Conservation (phyloP, 1,140 invertebrate species). For the Bombus cullumanus region DNA sequence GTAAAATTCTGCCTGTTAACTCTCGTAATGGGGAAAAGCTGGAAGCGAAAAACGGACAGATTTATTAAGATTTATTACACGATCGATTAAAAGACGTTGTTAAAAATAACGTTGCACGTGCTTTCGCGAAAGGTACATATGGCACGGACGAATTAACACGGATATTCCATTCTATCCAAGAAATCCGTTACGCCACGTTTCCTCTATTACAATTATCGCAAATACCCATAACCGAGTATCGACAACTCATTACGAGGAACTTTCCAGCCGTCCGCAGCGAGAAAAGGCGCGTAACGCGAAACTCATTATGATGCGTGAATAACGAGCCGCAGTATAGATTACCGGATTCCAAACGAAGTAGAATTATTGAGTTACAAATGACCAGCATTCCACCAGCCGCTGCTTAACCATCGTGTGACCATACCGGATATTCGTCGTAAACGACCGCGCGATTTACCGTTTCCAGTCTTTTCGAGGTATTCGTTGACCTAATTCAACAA, state of each 20-base stretch:
- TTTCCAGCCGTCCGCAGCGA: constrained; percentile 62
- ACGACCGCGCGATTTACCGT: constrained; percentile 1
- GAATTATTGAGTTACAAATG: constrained; percentile 73
- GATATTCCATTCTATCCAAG: not conserved
- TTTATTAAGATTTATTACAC: too few species aligned
- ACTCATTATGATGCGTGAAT: constrained; percentile 72
- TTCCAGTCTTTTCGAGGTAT: constrained; percentile 19
- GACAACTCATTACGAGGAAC: constrained; percentile 65
- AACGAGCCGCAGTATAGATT: constrained; percentile 73
- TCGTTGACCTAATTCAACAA: not conserved
- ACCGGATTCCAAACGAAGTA: constrained; percentile 71
- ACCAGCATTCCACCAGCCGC: constrained; percentile 50
- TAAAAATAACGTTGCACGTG: not conserved
- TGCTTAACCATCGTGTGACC: constrained; percentile 21
- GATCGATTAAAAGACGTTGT: not conserved
- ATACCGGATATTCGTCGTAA: not conserved
- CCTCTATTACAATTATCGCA: constrained; percentile 49
- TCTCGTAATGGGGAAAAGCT: too few species aligned
- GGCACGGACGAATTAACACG: not conserved
- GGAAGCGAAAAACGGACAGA: rapidly evolving
- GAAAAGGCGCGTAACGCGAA: constrained; percentile 71
- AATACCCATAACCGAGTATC: constrained; percentile 49
- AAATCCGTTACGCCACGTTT: constrained; percentile 25
- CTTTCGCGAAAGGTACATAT: not conserved
- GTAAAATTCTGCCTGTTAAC: too few species aligned